Conservation (phyloP, 2,888 invertebrate genomes). For the Phyllotreta striolata region DNA sequence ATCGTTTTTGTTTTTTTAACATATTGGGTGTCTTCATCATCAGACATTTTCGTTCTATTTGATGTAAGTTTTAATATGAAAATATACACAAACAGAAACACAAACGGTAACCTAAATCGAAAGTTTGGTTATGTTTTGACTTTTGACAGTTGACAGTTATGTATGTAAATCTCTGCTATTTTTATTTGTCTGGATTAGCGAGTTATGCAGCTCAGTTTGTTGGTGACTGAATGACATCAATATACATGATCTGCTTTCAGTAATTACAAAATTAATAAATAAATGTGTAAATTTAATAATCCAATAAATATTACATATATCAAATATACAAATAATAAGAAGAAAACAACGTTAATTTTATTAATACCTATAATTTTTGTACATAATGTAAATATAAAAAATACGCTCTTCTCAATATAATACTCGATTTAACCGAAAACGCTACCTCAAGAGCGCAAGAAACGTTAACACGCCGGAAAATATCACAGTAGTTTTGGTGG, state of each 20-base stretch:
- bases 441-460: no score
- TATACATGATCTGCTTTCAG: neutral
- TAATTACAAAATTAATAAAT: no score
- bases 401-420: no score
- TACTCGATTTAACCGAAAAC: no score
- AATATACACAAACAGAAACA: neutral
- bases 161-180: neutral
- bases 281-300: no score
- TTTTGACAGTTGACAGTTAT: neutral
- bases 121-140: neutral
- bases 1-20: conserved; percentile 79
- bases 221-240: neutral
- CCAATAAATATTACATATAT: no score
- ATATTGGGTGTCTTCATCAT: conserved; percentile 80
- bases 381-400: no score
- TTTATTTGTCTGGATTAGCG: neutral
- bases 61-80: no score
- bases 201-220: no score
- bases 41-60: conserved; percentile 69
- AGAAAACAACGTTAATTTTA: no score
- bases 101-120: no score
- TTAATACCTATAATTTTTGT: no score
- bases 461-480: neutral
- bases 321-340: neutral
- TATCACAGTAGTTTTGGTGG: conserved; percentile 32